Percentiles rank a stretch among this genome's conserved stretches.
Conservation (phyloP, 1,140 invertebrate species). For the Euura saliciscinereae region DNA sequence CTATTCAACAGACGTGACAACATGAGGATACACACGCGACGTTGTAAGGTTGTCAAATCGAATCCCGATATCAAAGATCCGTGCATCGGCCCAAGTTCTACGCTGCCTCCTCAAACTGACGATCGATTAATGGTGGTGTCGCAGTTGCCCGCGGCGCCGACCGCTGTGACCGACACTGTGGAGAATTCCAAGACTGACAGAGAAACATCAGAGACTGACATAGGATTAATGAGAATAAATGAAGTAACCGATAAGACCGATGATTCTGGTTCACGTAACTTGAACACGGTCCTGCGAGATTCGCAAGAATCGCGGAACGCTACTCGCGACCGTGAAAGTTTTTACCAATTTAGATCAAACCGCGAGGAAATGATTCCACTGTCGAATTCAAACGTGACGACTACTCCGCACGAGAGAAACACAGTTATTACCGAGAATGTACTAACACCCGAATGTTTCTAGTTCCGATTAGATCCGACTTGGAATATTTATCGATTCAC, state of each 20-base stretch:
- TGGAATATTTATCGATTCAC: neutral
- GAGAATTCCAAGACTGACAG: neutral
- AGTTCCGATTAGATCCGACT: neutral
- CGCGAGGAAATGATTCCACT: neutral
- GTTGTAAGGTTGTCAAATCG: conserved; percentile 33
- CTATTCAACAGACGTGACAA: conserved; percentile 46
- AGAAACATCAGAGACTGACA: conserved; percentile 15
- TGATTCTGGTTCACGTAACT: neutral
- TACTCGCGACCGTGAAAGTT: too few species aligned
- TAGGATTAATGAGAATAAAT: neutral
- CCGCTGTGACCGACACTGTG: neutral
- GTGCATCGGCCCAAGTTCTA: conserved; percentile 27
- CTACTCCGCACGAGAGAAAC: neutral
- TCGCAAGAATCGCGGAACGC: neutral
- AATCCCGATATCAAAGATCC: conserved; percentile 26
- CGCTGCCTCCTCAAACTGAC: conserved; percentile 14
- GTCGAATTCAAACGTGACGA: neutral
- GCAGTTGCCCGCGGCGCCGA: neutral
- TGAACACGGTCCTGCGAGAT: neutral
- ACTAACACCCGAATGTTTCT: conserved; percentile 29
- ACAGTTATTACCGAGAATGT: conserved; percentile 26
- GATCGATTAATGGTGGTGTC: conserved; percentile 10
- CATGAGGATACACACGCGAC: conserved; percentile 46
- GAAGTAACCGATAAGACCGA: neutral
- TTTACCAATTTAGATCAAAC: too few species aligned